phyloP scores from a whole-genome alignment of 2,113 vertebrate genomes.

The Indicator maculatus region DNA sequence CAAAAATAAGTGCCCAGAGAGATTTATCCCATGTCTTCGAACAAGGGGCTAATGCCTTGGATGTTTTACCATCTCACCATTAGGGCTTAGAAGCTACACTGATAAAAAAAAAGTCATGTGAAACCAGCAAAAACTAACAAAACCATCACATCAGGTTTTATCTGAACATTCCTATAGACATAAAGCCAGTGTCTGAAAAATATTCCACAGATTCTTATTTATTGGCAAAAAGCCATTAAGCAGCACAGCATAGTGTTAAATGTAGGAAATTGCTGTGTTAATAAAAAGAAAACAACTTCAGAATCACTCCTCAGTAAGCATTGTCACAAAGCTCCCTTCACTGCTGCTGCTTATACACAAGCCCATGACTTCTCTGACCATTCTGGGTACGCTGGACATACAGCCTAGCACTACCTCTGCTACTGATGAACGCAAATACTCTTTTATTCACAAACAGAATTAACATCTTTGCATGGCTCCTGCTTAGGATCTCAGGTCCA shows the following conservation, averaged over 20 bases:
- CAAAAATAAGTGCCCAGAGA: not conserved
- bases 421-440: not conserved
- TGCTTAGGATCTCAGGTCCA: not conserved
- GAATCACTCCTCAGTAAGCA: not conserved
- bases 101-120: not conserved
- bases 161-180: not conserved
- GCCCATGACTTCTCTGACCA: not conserved
- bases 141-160: not conserved
- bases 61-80: not conserved
- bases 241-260: not conserved
- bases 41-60: not conserved
- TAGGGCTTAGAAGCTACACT: not conserved
- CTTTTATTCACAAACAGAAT: not conserved
- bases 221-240: not conserved
- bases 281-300: not conserved
- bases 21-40: not conserved
- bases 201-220: not conserved
- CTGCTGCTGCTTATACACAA: not conserved
- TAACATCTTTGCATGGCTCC: not conserved
- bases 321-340: not conserved
- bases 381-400: fast-evolving
- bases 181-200: not conserved
- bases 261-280: not conserved
- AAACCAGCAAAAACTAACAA: not conserved
- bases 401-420: not conserved